These are phyloP conservation scores for Dysidea cf. avara DNA, from an alignment of 37 sponge, comb jelly and placozoan species.

Conservation along the genomic window DNA sequence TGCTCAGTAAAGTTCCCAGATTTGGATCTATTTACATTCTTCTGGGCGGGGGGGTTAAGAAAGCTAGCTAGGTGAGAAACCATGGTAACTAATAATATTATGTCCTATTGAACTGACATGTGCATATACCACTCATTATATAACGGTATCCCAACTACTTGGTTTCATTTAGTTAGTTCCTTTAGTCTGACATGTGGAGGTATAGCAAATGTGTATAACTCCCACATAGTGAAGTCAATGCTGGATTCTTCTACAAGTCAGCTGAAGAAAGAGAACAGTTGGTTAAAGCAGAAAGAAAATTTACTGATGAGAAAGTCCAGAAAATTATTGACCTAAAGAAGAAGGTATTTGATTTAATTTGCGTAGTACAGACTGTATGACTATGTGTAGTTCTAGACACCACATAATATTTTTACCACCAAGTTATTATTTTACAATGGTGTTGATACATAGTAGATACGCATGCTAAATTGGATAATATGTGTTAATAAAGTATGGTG, in stretches of 20 bases:
- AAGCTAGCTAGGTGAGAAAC: too few relatives aligned
- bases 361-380: neutral
- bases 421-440: too few relatives aligned
- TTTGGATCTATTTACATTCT: too few relatives aligned
- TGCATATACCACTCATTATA: neutral
- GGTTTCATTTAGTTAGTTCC: neutral
- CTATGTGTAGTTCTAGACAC: neutral
- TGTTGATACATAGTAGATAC: too few relatives aligned
- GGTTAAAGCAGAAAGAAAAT: slow-evolving; percentile 91
- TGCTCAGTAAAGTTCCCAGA: too few relatives aligned
- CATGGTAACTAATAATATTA: neutral
- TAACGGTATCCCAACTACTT: neutral
- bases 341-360: slow-evolving; percentile 48
- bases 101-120: neutral
- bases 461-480: neutral
- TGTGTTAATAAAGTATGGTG: too few relatives aligned
- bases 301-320: slow-evolving; percentile 90
- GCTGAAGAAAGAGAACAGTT: slow-evolving; percentile 93
- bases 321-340: slow-evolving; percentile 92
- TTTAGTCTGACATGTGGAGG: neutral
- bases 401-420: too few relatives aligned
- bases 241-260: slow-evolving; percentile 94
- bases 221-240: slow-evolving; percentile 85
- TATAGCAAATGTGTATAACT: too few relatives aligned
- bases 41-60: too few relatives aligned